Percentiles rank a stretch among this genome's conserved stretches.
Conservation (phyloP, 2,888 invertebrate genomes). For the Tipula helvola region DNA sequence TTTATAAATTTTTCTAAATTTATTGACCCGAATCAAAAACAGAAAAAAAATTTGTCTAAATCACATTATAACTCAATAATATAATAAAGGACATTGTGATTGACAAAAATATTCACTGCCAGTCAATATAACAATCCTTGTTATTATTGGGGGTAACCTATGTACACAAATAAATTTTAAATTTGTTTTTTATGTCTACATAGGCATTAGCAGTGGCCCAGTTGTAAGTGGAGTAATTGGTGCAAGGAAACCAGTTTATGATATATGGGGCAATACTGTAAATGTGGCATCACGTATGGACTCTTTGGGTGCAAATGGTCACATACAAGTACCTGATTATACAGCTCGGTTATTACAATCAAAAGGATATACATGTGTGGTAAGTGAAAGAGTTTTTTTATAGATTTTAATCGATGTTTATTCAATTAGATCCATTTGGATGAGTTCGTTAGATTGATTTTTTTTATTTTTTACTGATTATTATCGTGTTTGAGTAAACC, state of each 20-base stretch:
- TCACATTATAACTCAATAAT: background rate
- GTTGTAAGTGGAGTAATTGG: slow-evolving; percentile 93
- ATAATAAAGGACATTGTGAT: background rate
- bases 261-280: slow-evolving; percentile 95
- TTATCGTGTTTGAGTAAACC: background rate
- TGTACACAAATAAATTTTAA: background rate
- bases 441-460: background rate
- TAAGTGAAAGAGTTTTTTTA: slow-evolving; percentile 18
- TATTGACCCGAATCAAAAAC: slow-evolving; percentile 4
- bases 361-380: slow-evolving; percentile 34
- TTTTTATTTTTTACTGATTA: slow-evolving; percentile 15
- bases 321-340: slow-evolving; percentile 78
- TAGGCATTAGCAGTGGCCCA: slow-evolving; percentile 83
- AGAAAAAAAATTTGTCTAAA: background rate
- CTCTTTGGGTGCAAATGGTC: slow-evolving; percentile 76
- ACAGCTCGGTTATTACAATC: slow-evolving; percentile 55
- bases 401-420: background rate
- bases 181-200: too few species aligned
- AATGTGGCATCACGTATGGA: slow-evolving; percentile 98
- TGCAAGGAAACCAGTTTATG: slow-evolving; percentile 89
- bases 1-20: background rate
- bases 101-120: background rate
- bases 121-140: background rate
- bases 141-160: background rate
- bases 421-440: background rate